Conservation (phyloP, 2,797 vertebrate species). For the Chaetodon trifasciatus region DNA sequence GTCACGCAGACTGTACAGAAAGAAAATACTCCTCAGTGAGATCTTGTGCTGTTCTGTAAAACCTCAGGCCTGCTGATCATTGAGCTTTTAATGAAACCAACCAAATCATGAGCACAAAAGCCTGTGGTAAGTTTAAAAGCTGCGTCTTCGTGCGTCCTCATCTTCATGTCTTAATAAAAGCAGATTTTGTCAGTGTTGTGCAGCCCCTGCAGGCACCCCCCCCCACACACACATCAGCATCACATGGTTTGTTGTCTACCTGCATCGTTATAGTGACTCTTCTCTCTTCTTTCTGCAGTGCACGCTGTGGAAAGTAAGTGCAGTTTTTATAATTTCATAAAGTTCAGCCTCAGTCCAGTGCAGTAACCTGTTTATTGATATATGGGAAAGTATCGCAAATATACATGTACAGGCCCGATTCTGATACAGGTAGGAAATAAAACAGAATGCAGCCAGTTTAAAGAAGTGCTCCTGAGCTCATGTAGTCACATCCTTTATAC, state of each 20-base stretch:
- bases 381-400: not conserved
- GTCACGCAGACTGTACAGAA: not conserved
- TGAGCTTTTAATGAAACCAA: slow-evolving; percentile 19
- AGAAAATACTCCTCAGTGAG: slow-evolving; percentile 15
- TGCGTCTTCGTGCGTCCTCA: not conserved
- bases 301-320: slow-evolving; percentile 93
- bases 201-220: slow-evolving; percentile 17
- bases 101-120: not conserved
- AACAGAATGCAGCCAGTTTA: too few species aligned
- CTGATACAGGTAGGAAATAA: too few species aligned
- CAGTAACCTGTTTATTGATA: not conserved
- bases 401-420: too few species aligned
- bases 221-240: slow-evolving; percentile 26
- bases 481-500: too few species aligned
- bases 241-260: slow-evolving; percentile 57
- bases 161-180: not conserved
- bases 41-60: slow-evolving; percentile 3
- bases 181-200: slow-evolving; percentile 42
- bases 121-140: not conserved
- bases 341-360: not conserved
- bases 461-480: too few species aligned
- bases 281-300: slow-evolving; percentile 91
- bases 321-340: slow-evolving; percentile 42
- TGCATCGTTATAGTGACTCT: slow-evolving; percentile 84
- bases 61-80: not conserved